Evolutionary conservation across 2,888 invertebrate species (phyloP), one percentile per base, ranked within the genome.

Genomic region (Imbricaverruca yamaguchii): DNA sequence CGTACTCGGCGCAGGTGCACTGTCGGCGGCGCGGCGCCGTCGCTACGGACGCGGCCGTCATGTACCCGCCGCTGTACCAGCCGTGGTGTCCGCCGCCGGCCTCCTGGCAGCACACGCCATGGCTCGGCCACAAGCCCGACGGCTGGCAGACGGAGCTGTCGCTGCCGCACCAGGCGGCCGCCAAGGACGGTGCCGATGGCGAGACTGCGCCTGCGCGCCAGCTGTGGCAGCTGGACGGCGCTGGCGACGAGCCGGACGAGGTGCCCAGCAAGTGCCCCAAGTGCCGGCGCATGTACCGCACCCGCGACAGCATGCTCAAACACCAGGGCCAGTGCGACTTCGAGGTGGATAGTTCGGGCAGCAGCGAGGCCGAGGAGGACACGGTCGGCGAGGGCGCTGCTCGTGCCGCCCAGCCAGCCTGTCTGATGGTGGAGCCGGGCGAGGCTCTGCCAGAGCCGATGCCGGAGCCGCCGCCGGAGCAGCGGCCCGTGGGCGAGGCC

Each of bases 241-340:
- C 80, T 56, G 79, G 53, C 81, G 81, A 79, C 77, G 81, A 67
- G 57, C 57, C 61, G 67, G 57, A 57, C 25, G 79, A 79, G 1
- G 21, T 74, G 53, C 74, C 74, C 15, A 74, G 74, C 74, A 74
- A 74, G 25, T 79, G 79, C 11, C 79, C 79, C 2, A 56, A 59
- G 57, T 79, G 79, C 57, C 79, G 79, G 57, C 56, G 79, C 23
- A 56, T 79, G 57, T 79, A 79, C 15, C 79, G 79, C 57, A 88
- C 88, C 0, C 85, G 85, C 81, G 86, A 86, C 82, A 88, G 88
- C 83, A 87, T 85, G 81, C 82, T 85, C 56, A 85, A 85, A 23
- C 88, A 88, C 84, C 84, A 85, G 25, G 85, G 86, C 69, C 84
- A 84, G 11, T 88, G 88, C 84, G 86, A 87, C 82, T 88, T 87